These are phyloP conservation scores for Agrochola litura DNA, from an alignment of 2,888 invertebrate genomes.

Conservation along the genomic window DNA sequence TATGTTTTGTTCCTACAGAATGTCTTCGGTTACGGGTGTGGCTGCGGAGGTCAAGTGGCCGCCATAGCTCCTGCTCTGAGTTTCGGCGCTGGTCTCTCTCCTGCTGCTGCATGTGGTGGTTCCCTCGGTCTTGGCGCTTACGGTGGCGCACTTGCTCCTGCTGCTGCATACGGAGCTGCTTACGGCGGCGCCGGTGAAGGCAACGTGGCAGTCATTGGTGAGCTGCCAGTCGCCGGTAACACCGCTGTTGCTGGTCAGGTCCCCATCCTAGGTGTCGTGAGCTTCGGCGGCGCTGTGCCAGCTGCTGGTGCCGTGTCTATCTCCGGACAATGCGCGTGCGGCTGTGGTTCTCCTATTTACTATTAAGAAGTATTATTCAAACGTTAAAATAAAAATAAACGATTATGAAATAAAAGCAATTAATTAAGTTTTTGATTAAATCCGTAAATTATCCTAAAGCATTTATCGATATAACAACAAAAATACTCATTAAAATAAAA, in stretches of 20 bases:
- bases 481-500: too few relatives aligned
- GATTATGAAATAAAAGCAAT: not conserved
- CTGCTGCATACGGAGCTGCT: not conserved
- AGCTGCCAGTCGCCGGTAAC: constrained; percentile 57
- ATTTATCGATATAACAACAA: too few relatives aligned
- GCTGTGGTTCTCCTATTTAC: constrained; percentile 21
- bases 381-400: not conserved
- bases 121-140: not conserved
- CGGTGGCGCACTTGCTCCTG: not conserved
- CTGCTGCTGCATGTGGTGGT: not conserved
- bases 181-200: constrained; percentile 69
- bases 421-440: not conserved
- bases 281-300: not conserved
- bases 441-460: too few relatives aligned
- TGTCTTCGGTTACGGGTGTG: not conserved
- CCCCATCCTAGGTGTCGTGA: not conserved
- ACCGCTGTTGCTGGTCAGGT: constrained; percentile 40
- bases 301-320: constrained; percentile 19
- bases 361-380: not conserved
- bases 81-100: not conserved
- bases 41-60: not conserved
- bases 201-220: constrained; percentile 69
- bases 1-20: not conserved
- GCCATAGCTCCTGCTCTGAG: not conserved
- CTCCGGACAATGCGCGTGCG: constrained; percentile 5